Conservation (phyloP, 2,888 invertebrate species). For the Octonoba sinensis region DNA sequence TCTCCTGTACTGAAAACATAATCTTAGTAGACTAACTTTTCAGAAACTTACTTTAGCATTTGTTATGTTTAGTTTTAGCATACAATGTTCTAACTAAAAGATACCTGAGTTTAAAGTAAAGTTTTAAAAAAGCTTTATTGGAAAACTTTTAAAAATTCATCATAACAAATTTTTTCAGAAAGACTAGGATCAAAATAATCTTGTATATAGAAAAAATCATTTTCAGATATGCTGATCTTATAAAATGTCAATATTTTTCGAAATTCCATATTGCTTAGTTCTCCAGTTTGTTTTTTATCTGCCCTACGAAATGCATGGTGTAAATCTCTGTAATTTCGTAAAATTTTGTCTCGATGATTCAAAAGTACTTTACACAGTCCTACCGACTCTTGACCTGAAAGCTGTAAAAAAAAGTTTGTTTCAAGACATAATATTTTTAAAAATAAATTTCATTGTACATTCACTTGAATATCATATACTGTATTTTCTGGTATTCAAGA, state of each 20-base stretch:
- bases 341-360: constrained; percentile 29
- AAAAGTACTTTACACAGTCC: constrained; percentile 40
- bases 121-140: constrained; percentile 2
- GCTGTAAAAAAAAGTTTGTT: constrained; percentile 10
- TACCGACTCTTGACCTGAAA: constrained; percentile 7
- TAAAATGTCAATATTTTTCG: constrained; percentile 34
- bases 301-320: constrained; percentile 42
- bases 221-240: constrained; percentile 39
- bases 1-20: too few relatives aligned
- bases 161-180: constrained; percentile 41
- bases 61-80: too few relatives aligned
- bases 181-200: constrained; percentile 58
- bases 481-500: too few relatives aligned
- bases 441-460: background rate
- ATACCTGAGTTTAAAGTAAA: background rate
- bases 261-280: constrained; percentile 31
- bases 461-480: too few relatives aligned
- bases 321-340: constrained; percentile 45
- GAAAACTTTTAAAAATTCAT: constrained; percentile 39
- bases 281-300: constrained; percentile 24
- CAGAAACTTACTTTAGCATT: too few relatives aligned
- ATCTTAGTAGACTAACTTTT: too few relatives aligned
- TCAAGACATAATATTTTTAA: background rate
- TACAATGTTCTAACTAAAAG: too few relatives aligned
- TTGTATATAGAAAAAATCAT: constrained; percentile 51